phyloP scores from a whole-genome alignment of 2,888 invertebrate genomes.

The Galeopsomyia nigrocyanea region DNA sequence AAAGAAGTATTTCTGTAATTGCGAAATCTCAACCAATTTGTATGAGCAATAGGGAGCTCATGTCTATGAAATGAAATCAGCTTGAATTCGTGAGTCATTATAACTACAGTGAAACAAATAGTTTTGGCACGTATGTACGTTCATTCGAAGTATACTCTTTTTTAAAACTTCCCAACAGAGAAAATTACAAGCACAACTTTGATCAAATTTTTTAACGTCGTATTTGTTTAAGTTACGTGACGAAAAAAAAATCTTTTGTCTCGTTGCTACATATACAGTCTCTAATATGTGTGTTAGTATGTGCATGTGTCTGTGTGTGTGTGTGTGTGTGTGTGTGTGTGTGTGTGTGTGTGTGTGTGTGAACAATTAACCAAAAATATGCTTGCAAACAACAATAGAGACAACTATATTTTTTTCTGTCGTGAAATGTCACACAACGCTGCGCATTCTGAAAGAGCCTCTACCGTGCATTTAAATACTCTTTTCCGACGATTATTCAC shows the following conservation, averaged over 20 bases:
- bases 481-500: slow-evolving; percentile 3
- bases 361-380: too few species aligned
- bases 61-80: slow-evolving; percentile 6
- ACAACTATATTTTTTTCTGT: too few species aligned
- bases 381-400: too few species aligned
- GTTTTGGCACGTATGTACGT: slow-evolving; percentile 17
- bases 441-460: too few species aligned
- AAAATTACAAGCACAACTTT: slow-evolving; percentile 9
- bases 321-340: too few species aligned
- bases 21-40: neutral
- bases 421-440: too few species aligned
- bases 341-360: too few species aligned
- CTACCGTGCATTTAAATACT: too few species aligned
- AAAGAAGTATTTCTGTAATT: neutral
- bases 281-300: too few species aligned
- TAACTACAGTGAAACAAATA: slow-evolving; percentile 1
- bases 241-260: too few species aligned
- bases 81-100: slow-evolving; percentile 25
- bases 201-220: slow-evolving; percentile 6
- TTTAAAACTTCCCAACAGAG: slow-evolving; percentile 20
- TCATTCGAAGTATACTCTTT: slow-evolving; percentile 14
- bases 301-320: too few species aligned
- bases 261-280: too few species aligned
- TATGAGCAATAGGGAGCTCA: neutral
- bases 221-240: neutral